Evolutionary conservation across 2,113 vertebrate species (phyloP).

Genomic region (Triplophysa dalaica): DNA sequence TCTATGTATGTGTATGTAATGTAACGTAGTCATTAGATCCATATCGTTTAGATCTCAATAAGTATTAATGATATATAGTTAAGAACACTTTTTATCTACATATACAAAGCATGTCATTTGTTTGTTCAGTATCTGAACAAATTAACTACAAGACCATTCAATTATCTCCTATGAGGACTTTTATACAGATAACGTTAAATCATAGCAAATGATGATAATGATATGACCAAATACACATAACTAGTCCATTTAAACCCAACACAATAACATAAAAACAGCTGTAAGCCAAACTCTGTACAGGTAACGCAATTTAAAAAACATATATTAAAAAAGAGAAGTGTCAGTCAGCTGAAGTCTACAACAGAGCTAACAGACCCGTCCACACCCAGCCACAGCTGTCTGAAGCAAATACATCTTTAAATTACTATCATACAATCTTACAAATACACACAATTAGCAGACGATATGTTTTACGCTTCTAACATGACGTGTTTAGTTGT

Average conservation of each 20-base stretch:
- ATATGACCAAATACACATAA: neutral
- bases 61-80: too few species aligned
- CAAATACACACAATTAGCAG: neutral
- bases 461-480: neutral
- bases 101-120: too few species aligned
- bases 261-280: neutral
- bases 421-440: neutral
- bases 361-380: constrained; percentile 19
- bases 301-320: neutral
- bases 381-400: constrained; percentile 35
- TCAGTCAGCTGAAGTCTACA: constrained; percentile 5
- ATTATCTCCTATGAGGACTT: neutral
- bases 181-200: too few species aligned
- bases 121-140: too few species aligned
- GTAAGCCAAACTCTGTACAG: neutral
- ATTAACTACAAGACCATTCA: too few species aligned
- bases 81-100: too few species aligned
- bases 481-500: neutral
- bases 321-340: constrained; percentile 5
- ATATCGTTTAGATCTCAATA: too few species aligned
- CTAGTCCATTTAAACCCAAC: neutral
- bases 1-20: too few species aligned
- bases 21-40: too few species aligned
- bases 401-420: neutral
- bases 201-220: neutral